Conservation (phyloP, 2,113 vertebrate genomes). For the Perca flavescens region DNA sequence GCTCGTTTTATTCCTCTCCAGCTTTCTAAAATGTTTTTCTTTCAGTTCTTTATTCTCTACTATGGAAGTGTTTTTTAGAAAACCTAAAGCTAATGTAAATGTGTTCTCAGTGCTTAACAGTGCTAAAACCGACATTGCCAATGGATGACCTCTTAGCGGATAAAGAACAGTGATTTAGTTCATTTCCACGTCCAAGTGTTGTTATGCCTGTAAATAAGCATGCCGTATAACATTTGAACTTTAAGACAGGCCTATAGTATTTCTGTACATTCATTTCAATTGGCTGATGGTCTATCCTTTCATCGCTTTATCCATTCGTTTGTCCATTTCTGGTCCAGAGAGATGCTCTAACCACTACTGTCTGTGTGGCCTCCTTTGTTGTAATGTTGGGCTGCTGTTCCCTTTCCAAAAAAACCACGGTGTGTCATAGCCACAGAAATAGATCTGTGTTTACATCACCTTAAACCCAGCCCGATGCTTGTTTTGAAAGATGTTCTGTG, state of each 20-base stretch:
- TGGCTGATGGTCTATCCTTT: conserved; percentile 35
- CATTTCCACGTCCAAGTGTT: conserved; percentile 10
- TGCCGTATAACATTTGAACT: not conserved
- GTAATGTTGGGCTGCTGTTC: conserved; percentile 78
- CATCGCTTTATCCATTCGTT: conserved; percentile 38
- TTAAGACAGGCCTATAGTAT: conserved; percentile 26
- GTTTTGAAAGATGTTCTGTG: conserved; percentile 84
- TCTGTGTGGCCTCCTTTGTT: conserved; percentile 85
- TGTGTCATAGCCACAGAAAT: conserved; percentile 84
- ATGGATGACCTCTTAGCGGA: not conserved
- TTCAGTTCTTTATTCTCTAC: conserved; percentile 38
- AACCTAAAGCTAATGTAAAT: not conserved
- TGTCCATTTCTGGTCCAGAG: conserved; percentile 65
- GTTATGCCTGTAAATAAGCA: conserved; percentile 28
- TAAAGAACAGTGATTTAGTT: conserved; percentile 5
- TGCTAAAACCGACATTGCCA: not conserved
- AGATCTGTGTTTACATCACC: conserved; percentile 83
- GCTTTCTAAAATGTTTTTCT: conserved; percentile 44
- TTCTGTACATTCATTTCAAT: conserved; percentile 43
- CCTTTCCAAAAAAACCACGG: conserved; percentile 81
- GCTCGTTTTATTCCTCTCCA: conserved; percentile 65
- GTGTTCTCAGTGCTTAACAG: not conserved
- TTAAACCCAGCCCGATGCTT: conserved; percentile 75
- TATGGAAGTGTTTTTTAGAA: conserved; percentile 9
- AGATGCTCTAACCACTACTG: conserved; percentile 72